A percentile compares a stretch with the other conserved stretches of the same genome.
phyloP scores from a whole-genome alignment of 2,888 invertebrate genomes.

The Anticlea derivata region DNA sequence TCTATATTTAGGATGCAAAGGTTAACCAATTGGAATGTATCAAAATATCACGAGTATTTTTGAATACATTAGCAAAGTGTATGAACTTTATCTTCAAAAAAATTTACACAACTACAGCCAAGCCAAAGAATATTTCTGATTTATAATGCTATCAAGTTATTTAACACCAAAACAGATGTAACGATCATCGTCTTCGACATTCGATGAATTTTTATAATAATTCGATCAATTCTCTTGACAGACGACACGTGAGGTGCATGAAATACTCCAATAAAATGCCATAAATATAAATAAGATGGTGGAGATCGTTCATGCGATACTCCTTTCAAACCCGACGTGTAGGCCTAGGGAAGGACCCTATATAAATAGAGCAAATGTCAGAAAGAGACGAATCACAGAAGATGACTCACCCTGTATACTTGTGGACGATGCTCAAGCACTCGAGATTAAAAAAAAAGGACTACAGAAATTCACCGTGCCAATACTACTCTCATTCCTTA shows the following conservation, averaged over 20 bases:
- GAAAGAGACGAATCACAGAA: constrained; percentile 49
- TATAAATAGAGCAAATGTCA: constrained; percentile 53
- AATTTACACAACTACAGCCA: too few species aligned
- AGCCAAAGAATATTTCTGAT: too few species aligned
- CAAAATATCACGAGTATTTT: too few species aligned
- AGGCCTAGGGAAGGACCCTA: constrained; percentile 51
- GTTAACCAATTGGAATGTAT: too few species aligned
- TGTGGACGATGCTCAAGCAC: constrained; percentile 77
- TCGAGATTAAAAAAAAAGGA: constrained; percentile 62
- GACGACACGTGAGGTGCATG: constrained; percentile 42
- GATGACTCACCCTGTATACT: constrained; percentile 46
- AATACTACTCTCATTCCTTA: constrained; percentile 60
- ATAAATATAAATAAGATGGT: constrained; percentile 69
- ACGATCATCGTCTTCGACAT: constrained; percentile 42
- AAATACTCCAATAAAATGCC: constrained; percentile 64
- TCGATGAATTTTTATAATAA: constrained; percentile 26
- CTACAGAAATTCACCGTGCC: constrained; percentile 43
- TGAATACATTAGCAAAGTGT: too few species aligned
- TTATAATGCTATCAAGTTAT: too few species aligned
- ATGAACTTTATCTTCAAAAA: too few species aligned
- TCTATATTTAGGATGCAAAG: too few species aligned
- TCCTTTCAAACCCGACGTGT: constrained; percentile 56
- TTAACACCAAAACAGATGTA: constrained; percentile 19
- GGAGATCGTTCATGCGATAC: constrained; percentile 76
- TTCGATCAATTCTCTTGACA: constrained; percentile 30